Evolutionary conservation across 2,113 vertebrate genomes (phyloP).

Genomic region (Cacatua alba): DNA sequence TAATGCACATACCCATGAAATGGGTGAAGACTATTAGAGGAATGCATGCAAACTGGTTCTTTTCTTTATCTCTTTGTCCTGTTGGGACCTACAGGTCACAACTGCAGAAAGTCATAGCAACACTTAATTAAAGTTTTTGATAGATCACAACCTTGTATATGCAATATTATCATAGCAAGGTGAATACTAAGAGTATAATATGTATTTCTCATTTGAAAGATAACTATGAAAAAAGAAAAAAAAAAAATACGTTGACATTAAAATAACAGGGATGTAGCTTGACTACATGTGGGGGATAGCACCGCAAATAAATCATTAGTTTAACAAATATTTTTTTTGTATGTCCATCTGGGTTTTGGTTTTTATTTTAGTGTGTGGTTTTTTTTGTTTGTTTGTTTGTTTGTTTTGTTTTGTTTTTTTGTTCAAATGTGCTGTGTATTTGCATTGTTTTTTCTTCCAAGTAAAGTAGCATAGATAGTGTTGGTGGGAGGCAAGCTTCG

Average conservation of each 20-base stretch:
- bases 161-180: neutral
- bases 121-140: neutral
- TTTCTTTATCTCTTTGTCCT: neutral
- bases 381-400: accelerated
- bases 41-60: neutral
- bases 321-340: neutral
- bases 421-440: neutral
- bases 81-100: neutral
- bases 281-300: neutral
- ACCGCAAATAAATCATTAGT: neutral
- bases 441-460: neutral
- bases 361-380: neutral
- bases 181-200: neutral
- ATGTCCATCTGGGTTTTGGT: neutral
- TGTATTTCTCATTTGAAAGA: neutral
- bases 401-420: neutral
- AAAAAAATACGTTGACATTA: accelerated
- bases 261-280: neutral
- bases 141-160: neutral
- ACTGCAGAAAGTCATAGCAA: neutral
- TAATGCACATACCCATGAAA: neutral
- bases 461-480: neutral
- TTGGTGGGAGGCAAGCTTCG: neutral
- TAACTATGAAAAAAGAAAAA: neutral
- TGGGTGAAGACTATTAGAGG: neutral